Percentiles rank a stretch among this genome's conserved stretches.
Conservation (phyloP, 2,888 invertebrate species). For the Chorisops tibialis region DNA sequence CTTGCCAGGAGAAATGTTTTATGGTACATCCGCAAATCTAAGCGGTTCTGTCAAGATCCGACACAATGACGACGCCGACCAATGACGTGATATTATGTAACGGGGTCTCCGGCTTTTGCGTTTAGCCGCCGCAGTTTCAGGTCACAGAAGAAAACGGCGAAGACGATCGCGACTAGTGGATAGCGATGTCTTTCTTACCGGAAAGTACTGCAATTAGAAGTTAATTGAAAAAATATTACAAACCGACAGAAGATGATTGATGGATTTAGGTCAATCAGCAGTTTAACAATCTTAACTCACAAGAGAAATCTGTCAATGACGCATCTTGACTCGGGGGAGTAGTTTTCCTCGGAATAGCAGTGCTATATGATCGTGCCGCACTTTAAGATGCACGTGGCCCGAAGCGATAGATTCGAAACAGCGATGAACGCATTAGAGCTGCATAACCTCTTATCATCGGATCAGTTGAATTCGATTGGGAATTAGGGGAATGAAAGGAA, state of each 20-base stretch:
- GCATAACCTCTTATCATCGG: too few relatives aligned
- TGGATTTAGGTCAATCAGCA: neutral
- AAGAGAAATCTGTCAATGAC: neutral
- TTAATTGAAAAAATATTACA: neutral
- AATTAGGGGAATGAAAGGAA: too few relatives aligned
- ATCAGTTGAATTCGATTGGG: too few relatives aligned
- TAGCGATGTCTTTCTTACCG: neutral
- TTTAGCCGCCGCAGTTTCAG: neutral
- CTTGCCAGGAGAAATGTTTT: neutral
- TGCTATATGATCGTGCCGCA: too few relatives aligned
- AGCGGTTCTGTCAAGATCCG: neutral
- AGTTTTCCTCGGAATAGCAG: neutral
- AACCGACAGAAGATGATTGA: neutral
- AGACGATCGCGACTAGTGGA: neutral
- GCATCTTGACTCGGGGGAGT: neutral
- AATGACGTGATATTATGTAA: neutral
- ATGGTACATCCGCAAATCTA: constrained; percentile 5
- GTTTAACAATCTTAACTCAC: neutral
- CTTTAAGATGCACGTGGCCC: constrained; percentile 1
- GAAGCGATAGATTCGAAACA: neutral
- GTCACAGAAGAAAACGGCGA: neutral
- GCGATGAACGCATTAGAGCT: neutral
- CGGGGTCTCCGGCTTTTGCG: neutral
- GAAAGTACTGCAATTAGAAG: constrained; percentile 3
- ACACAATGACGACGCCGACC: neutral